Conservation (phyloP, 2,113 vertebrate species). For the Egretta garzetta region DNA sequence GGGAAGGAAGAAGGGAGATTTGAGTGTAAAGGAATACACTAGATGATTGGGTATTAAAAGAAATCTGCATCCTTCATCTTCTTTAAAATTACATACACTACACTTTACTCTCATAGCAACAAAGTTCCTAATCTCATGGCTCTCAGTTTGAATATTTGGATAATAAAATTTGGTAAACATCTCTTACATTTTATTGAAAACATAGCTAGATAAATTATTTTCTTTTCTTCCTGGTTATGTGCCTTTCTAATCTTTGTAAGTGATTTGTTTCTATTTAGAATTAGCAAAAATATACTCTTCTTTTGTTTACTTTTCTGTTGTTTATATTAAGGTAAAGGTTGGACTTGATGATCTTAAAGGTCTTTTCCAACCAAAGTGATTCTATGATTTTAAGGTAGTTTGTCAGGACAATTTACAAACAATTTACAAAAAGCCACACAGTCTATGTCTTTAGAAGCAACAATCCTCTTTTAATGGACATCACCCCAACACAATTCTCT, state of each 20-base stretch:
- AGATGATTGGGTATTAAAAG: neutral
- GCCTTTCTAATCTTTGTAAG: neutral
- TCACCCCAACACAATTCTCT: neutral
- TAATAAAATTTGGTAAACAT: neutral
- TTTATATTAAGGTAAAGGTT: neutral
- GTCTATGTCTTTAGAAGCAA: neutral
- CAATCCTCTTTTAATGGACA: neutral
- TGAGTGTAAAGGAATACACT: neutral
- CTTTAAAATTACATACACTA: neutral
- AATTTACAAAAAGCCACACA: neutral
- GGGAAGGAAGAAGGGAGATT: neutral
- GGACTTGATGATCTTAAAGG: too few species aligned
- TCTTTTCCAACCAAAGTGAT: too few species aligned
- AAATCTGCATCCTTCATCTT: neutral
- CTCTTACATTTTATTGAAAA: neutral
- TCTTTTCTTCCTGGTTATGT: neutral
- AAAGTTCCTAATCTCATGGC: neutral
- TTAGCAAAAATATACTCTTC: neutral
- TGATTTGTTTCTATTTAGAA: neutral
- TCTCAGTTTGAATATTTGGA: neutral
- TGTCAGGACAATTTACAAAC: neutral
- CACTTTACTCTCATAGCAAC: neutral
- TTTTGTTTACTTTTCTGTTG: neutral
- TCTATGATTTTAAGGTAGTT: neutral
- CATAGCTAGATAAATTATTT: neutral